Conservation (phyloP, 2,113 vertebrate species). For the Calypte anna region DNA sequence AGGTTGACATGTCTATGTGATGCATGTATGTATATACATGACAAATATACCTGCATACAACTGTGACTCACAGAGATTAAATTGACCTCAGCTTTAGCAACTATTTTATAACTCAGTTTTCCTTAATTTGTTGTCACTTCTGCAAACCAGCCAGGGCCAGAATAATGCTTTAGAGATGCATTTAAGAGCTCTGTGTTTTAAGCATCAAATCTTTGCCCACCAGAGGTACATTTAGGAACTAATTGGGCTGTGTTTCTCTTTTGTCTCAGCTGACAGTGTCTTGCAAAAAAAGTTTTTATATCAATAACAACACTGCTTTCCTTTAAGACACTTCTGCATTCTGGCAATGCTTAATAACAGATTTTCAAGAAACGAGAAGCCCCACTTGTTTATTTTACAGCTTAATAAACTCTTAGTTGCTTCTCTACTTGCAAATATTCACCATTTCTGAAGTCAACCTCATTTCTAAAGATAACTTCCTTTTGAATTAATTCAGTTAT, state of each 20-base stretch:
- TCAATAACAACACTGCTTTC: neutral
- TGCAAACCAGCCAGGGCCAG: neutral
- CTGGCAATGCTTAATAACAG: neutral
- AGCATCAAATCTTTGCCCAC: neutral
- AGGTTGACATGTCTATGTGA: neutral
- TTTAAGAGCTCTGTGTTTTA: neutral
- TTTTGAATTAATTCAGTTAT: neutral
- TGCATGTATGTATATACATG: rapidly evolving
- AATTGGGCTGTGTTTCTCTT: neutral
- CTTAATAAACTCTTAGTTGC: neutral
- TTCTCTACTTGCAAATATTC: neutral
- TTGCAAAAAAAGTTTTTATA: neutral
- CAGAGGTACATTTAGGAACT: neutral
- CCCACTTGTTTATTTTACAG: neutral
- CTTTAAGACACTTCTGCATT: neutral
- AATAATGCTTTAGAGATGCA: rapidly evolving
- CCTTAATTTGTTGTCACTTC: neutral
- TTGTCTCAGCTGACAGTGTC: neutral
- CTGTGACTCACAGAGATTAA: neutral
- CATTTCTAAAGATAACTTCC: neutral
- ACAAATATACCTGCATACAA: neutral
- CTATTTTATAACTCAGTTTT: neutral
- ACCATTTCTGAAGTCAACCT: neutral
- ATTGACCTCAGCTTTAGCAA: neutral
- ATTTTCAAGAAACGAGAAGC: neutral